Conservation (phyloP, 1,140 invertebrate genomes). For the Drosophila pandora region DNA sequence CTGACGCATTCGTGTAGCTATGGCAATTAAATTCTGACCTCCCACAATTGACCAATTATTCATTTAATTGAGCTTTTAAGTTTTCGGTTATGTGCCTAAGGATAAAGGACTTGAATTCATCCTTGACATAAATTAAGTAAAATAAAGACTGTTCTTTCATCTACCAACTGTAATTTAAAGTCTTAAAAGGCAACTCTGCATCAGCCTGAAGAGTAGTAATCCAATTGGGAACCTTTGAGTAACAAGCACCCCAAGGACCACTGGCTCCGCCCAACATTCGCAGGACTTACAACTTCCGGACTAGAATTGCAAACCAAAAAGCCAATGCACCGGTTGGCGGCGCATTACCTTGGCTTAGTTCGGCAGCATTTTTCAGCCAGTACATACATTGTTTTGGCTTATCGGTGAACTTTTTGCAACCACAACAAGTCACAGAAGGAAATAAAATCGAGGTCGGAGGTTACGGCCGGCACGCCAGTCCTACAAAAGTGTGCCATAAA, state of each 20-base stretch:
- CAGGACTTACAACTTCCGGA: constrained; percentile 28
- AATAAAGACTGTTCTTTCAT: too few species aligned
- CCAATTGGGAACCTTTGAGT: not conserved
- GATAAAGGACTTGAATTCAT: constrained; percentile 2
- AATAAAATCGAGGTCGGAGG: constrained; percentile 33
- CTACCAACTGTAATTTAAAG: not conserved
- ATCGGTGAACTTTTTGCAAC: constrained; percentile 60
- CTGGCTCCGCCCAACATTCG: constrained; percentile 9
- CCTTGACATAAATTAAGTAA: not conserved
- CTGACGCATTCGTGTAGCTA: constrained; percentile 38
- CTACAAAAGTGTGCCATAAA: constrained; percentile 39
- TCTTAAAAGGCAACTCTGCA: not conserved
- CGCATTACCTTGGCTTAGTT: constrained; percentile 66
- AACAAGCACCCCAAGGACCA: not conserved
- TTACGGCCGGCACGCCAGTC: constrained; percentile 41
- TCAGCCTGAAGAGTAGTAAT: not conserved
- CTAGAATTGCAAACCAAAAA: constrained; percentile 14
- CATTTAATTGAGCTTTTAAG: constrained; percentile 43
- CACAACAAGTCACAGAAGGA: constrained; percentile 57
- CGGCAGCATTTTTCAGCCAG: constrained; percentile 11
- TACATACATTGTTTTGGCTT: constrained; percentile 50
- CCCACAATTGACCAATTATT: not conserved
- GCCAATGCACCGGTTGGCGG: constrained; percentile 22
- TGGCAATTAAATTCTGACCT: constrained; percentile 61
- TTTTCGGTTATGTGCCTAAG: constrained; percentile 11